Conservation (phyloP, 2,113 vertebrate species). For the Paramisgurnus dabryanus region DNA sequence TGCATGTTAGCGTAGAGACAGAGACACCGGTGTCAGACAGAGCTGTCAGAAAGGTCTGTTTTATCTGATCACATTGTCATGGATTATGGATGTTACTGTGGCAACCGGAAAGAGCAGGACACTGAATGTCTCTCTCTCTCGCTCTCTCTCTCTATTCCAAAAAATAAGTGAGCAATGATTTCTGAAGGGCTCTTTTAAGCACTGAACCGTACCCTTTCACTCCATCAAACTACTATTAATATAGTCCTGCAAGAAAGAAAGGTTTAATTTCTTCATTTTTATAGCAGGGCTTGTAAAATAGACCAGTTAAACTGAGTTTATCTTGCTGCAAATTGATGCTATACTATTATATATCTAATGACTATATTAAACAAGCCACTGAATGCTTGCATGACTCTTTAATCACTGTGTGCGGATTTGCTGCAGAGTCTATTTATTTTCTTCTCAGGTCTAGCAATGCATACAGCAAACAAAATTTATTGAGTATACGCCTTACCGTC, state of each 20-base stretch:
- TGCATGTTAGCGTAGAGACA: background rate
- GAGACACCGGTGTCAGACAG: slow-evolving; percentile 4
- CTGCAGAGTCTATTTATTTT: background rate
- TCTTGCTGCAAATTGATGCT: background rate
- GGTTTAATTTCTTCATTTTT: background rate
- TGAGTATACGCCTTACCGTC: background rate
- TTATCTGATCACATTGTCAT: slow-evolving; percentile 46
- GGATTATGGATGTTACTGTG: slow-evolving; percentile 56
- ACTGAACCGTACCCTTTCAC: background rate
- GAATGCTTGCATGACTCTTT: background rate
- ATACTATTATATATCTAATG: background rate
- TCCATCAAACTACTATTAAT: slow-evolving; percentile 34
- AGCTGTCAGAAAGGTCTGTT: slow-evolving; percentile 43
- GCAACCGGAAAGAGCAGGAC: slow-evolving; percentile 43
- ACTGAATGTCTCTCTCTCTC: slow-evolving; percentile 11
- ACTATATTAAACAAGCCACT: background rate
- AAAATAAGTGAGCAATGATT: slow-evolving; percentile 25
- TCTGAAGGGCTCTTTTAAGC: slow-evolving; percentile 36
- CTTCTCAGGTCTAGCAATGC: background rate
- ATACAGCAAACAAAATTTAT: background rate
- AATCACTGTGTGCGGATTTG: background rate
- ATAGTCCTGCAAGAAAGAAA: background rate
- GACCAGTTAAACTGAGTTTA: slow-evolving; percentile 6
- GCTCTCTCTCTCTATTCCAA: background rate
- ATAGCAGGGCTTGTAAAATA: background rate